Percentiles rank a stretch among this genome's conserved stretches.
phyloP scores from a whole-genome alignment of 2,888 invertebrate genomes.

The Odontocerum albicorne region DNA sequence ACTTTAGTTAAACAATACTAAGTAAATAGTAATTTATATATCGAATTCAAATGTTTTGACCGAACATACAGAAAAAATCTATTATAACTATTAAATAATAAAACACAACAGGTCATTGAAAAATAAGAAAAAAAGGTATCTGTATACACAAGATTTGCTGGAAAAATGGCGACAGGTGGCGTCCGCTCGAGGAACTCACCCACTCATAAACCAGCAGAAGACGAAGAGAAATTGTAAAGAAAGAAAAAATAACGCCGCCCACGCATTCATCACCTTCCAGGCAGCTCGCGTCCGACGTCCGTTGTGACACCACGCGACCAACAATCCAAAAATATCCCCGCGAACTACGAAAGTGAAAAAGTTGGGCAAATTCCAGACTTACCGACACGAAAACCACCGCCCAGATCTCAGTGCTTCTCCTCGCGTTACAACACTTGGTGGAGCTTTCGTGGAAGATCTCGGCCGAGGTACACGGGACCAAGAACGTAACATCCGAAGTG shows the following conservation, averaged over 20 bases:
- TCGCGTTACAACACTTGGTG: no score
- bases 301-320: conserved; percentile 4
- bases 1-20: no score
- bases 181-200: neutral
- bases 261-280: conserved; percentile 13
- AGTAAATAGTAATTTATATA: no score
- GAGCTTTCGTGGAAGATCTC: no score
- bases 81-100: no score
- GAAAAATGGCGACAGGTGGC: conserved; percentile 15
- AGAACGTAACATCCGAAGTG: no score
- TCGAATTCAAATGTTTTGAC: no score
- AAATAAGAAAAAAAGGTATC: no score
- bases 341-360: neutral
- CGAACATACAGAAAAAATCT: no score
- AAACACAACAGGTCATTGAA: no score
- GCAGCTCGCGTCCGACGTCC: neutral
- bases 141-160: conserved; percentile 9
- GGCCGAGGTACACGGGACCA: no score
- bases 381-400: conserved; percentile 10
- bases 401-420: conserved; percentile 1
- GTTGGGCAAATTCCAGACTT: conserved; percentile 20
- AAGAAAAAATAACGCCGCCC: conserved; percentile 6
- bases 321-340: conserved; percentile 16
- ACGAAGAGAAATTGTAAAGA: neutral
- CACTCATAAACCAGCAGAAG: neutral